Percentiles rank a stretch among this genome's conserved stretches.
Evolutionary conservation across 1,140 invertebrate species (phyloP).

Genomic region (Listronotus bonariensis): DNA sequence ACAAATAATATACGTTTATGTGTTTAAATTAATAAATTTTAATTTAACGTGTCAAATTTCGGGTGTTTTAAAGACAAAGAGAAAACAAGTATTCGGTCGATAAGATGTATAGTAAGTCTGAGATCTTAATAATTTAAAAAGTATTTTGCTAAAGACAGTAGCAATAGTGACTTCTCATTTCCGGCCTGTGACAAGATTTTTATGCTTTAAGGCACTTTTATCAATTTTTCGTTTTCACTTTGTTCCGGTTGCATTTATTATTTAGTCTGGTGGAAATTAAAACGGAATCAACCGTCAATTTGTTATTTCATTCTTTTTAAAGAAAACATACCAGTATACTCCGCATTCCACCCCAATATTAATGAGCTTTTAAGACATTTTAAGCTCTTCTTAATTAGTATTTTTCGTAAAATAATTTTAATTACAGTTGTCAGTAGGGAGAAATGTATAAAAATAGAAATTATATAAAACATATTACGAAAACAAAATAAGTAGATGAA

Average conservation of each 20-base stretch:
- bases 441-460: too few relatives aligned
- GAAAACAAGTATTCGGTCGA: slow-evolving; percentile 27
- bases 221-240: slow-evolving; percentile 34
- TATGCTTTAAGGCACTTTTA: slow-evolving; percentile 38
- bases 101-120: slow-evolving; percentile 12
- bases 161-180: slow-evolving; percentile 38
- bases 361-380: too few relatives aligned
- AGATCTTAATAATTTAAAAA: slow-evolving; percentile 33
- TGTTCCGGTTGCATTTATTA: slow-evolving; percentile 37
- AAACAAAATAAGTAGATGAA: too few relatives aligned
- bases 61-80: slow-evolving; percentile 12
- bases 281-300: slow-evolving; percentile 35
- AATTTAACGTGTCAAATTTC: too few relatives aligned
- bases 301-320: slow-evolving; percentile 15
- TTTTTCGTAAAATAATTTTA: too few relatives aligned
- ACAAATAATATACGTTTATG: too few relatives aligned
- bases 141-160: slow-evolving; percentile 33
- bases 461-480: too few relatives aligned
- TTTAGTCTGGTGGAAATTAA: slow-evolving; percentile 41
- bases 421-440: too few relatives aligned
- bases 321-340: too few relatives aligned
- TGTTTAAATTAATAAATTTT: too few relatives aligned
- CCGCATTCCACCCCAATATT: too few relatives aligned
- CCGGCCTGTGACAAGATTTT: slow-evolving; percentile 38
- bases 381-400: too few relatives aligned